phyloP scores from a whole-genome alignment of 2,113 vertebrate species.

The Forbesichthys agassizii region DNA sequence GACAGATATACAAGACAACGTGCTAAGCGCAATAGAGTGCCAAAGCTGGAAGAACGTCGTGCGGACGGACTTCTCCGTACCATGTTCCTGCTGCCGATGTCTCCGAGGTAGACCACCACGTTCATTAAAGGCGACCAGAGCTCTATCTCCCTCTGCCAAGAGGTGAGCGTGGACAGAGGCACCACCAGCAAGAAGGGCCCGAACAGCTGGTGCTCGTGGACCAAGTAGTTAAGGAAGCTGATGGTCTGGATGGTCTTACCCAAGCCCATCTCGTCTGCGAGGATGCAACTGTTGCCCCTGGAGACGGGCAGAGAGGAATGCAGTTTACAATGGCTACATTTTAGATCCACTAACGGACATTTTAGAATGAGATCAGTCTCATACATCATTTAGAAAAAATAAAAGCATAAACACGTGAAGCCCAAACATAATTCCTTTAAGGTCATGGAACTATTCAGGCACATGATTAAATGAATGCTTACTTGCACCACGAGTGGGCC shows the following conservation, averaged over 20 bases:
- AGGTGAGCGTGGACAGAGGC: constrained; percentile 95
- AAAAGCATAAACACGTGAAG: too few relatives aligned
- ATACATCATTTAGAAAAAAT: too few relatives aligned
- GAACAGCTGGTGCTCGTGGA: constrained; percentile 92
- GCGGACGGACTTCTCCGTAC: constrained; percentile 66
- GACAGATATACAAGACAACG: neutral
- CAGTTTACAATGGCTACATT: neutral
- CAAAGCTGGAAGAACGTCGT: neutral
- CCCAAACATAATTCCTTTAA: too few relatives aligned
- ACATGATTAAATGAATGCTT: constrained; percentile 55
- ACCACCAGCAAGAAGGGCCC: constrained; percentile 95
- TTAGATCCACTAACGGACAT: too few relatives aligned
- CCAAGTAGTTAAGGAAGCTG: constrained; percentile 92
- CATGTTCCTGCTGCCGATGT: constrained; percentile 96
- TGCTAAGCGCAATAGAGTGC: neutral
- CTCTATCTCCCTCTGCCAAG: constrained; percentile 96
- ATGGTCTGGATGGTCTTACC: constrained; percentile 99
- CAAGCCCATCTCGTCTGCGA: constrained; percentile 97
- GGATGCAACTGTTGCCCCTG: constrained; percentile 96
- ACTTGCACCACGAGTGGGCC: constrained; percentile 99
- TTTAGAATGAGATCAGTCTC: too few relatives aligned
- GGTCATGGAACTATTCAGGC: too few relatives aligned
- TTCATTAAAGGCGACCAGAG: constrained; percentile 96
- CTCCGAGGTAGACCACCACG: constrained; percentile 94
- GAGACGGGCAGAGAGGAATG: neutral